Conservation (phyloP, 1,140 invertebrate genomes). For the Oedothorax gibbosus region DNA sequence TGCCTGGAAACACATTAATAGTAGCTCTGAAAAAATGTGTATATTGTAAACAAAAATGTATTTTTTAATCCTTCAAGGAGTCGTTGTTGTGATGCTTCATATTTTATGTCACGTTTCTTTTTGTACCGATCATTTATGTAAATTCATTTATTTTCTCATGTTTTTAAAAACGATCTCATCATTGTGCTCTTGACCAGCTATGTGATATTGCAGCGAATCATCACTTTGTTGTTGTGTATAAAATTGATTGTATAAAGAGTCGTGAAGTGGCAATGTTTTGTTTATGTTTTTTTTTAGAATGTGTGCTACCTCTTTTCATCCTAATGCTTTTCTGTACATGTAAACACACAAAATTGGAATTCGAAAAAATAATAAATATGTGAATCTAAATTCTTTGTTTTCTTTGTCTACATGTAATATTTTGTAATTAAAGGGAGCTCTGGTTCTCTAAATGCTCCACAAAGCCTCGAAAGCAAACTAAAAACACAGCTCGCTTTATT, state of each 20-base stretch:
- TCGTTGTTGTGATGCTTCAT: slow-evolving; percentile 1
- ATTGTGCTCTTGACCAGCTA: slow-evolving; percentile 46
- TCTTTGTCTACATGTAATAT: neutral
- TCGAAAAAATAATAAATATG: slow-evolving; percentile 35
- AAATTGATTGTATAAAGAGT: slow-evolving; percentile 20
- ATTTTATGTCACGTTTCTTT: slow-evolving; percentile 4
- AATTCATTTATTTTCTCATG: slow-evolving; percentile 37
- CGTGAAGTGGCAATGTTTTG: slow-evolving; percentile 26
- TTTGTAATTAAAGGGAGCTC: too few species aligned
- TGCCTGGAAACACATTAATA: neutral
- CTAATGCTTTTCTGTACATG: slow-evolving; percentile 54
- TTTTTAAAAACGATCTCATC: slow-evolving; percentile 54
- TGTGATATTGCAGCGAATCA: slow-evolving; percentile 50
- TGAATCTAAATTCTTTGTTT: slow-evolving; percentile 4
- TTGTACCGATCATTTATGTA: slow-evolving; percentile 25
- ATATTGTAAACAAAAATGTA: slow-evolving; percentile 20
- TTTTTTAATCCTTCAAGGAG: slow-evolving; percentile 32
- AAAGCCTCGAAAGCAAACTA: too few species aligned
- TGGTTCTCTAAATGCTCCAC: too few species aligned
- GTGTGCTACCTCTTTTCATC: slow-evolving; percentile 60
- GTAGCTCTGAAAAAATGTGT: slow-evolving; percentile 5
- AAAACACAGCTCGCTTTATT: too few species aligned
- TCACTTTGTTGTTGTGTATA: slow-evolving; percentile 34
- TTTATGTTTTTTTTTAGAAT: slow-evolving; percentile 50
- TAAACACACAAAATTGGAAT: slow-evolving; percentile 55